A percentile compares a stretch with the other conserved stretches of the same genome.
phyloP scores from a whole-genome alignment of 2,113 vertebrate species.

The Sylvia atricapilla region DNA sequence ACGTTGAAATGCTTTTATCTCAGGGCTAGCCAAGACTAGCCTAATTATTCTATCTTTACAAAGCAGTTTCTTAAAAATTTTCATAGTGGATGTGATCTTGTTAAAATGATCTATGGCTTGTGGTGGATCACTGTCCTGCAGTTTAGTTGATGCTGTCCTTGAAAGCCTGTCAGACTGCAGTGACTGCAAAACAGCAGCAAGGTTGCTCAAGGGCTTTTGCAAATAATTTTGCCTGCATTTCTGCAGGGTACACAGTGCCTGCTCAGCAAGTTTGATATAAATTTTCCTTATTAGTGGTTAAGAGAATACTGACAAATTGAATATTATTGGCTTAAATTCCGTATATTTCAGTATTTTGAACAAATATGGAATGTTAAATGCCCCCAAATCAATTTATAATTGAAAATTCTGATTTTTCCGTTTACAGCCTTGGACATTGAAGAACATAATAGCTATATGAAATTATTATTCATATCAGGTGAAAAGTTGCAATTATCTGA shows the following conservation, averaged over 20 bases:
- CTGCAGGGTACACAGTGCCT: neutral
- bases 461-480: neutral
- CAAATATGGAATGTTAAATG: neutral
- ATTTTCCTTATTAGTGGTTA: neutral
- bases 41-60: neutral
- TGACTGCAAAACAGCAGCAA: slow-evolving; percentile 2
- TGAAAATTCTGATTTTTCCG: neutral
- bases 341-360: neutral
- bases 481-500: neutral
- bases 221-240: neutral
- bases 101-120: neutral
- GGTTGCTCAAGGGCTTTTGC: slow-evolving; percentile 26
- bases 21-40: neutral
- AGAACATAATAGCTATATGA: neutral
- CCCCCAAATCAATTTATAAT: neutral
- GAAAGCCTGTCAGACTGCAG: slow-evolving; percentile 13
- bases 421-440: neutral
- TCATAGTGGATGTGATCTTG: neutral
- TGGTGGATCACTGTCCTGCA: neutral
- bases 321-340: neutral
- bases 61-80: neutral
- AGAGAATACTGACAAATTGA: neutral
- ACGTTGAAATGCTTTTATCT: neutral
- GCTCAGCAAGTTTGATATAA: neutral
- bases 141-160: neutral